Evolutionary conservation across 2,113 vertebrate genomes (phyloP).

Genomic region (Protomyctophum bolini): DNA sequence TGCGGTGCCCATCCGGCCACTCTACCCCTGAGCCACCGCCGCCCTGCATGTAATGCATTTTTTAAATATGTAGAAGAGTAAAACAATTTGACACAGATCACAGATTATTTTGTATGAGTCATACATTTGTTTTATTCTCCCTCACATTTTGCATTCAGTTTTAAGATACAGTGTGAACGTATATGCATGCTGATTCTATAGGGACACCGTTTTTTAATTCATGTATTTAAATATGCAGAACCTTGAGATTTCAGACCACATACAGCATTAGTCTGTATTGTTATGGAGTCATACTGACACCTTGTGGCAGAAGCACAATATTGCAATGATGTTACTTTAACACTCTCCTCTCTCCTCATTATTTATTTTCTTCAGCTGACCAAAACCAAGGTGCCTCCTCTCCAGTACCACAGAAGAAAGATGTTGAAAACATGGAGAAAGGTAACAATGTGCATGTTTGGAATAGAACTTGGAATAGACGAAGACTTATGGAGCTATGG

Average conservation of each 20-base stretch:
- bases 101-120: no score
- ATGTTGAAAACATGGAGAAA: slow-evolving; percentile 98
- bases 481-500: no score
- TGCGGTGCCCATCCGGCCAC: no score
- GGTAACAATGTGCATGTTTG: slow-evolving; percentile 73
- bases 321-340: slow-evolving; percentile 12
- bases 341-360: not conserved
- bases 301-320: slow-evolving; percentile 53
- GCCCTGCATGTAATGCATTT: no score
- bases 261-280: not conserved
- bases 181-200: not conserved
- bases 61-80: no score
- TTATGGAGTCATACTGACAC: slow-evolving; percentile 58
- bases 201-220: not conserved
- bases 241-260: no score
- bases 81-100: no score
- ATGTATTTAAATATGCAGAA: no score
- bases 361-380: slow-evolving; percentile 79
- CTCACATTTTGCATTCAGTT: not conserved
- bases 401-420: slow-evolving; percentile 91
- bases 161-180: not conserved
- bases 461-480: no score
- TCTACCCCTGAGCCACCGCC: no score
- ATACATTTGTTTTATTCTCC: no score
- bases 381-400: slow-evolving; percentile 86